A percentile compares a stretch with the other conserved stretches of the same genome.
phyloP scores from a whole-genome alignment of 2,113 vertebrate genomes.

The Otolemur garnettii region DNA sequence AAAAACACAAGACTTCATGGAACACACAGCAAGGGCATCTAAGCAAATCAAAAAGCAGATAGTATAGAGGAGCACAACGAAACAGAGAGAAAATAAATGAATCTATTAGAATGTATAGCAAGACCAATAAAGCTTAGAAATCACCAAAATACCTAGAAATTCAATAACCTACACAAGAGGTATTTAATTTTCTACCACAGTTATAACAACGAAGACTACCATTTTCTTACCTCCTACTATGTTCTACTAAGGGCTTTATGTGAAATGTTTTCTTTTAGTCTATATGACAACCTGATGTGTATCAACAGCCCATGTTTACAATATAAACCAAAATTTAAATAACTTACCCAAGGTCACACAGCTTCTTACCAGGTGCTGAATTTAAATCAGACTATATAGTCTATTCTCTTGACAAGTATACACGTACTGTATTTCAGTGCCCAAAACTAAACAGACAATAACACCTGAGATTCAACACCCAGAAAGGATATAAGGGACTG shows the following conservation, averaged over 20 bases:
- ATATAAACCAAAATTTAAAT: background rate
- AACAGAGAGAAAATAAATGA: background rate
- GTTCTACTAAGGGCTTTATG: background rate
- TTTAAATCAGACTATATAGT: constrained; percentile 8
- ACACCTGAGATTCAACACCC: background rate
- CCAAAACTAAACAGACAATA: background rate
- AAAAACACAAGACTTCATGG: background rate
- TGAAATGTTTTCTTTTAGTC: background rate
- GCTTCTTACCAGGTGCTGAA: background rate
- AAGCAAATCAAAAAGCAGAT: constrained; percentile 23
- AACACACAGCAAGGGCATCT: background rate
- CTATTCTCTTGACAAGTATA: background rate
- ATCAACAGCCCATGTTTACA: background rate
- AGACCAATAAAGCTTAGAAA: constrained; percentile 40
- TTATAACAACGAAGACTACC: background rate
- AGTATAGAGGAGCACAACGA: background rate
- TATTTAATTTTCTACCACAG: background rate
- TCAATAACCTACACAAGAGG: background rate
- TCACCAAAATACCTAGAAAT: background rate
- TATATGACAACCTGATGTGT: background rate
- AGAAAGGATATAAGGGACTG: background rate
- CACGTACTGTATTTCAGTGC: background rate
- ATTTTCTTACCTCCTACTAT: background rate
- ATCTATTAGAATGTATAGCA: background rate
- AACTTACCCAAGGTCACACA: background rate